Evolutionary conservation across 1,140 invertebrate genomes (phyloP), one percentile per base, ranked within the genome.

Genomic region (Harlomillsia oculata): DNA sequence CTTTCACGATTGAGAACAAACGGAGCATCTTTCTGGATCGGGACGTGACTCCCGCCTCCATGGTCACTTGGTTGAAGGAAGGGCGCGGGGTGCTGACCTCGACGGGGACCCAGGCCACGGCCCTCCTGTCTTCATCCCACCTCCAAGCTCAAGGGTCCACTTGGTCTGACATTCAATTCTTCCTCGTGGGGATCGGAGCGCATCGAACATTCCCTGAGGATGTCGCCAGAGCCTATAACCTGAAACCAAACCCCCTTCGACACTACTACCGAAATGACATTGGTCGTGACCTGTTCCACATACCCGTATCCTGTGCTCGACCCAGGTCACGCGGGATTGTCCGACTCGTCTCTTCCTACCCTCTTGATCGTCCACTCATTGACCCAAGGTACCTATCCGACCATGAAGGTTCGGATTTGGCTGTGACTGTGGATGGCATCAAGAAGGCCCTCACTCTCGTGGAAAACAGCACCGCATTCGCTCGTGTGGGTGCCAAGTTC

Each of bases 31-130:
- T 56, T 25, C 26, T 56, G 8, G 45, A 50, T 18, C 46, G 55
- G 18, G 55, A 56, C 30, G 14, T 56, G 11, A 51, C 36, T 16
- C 28, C 37, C 2, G 34, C 45, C 23, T 28, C 30, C 2, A 30
- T 54, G 30, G n/a, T 51, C 1, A 63, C 67, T 44, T 71, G 69
- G 43, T 59, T 56, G 6, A 53, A 68, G 43, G 62, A 43, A 25
- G 59, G 59, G 1, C 53, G 40, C 21, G 59, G 59, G 13, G 30
- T 53, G 2, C 32, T 62, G 26, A 46, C 59, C 3, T 39, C 59
- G 14, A 21, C 54, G 1, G 54, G 49, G 18, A 40, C 39, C 14
- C 48, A 62, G 23, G 59, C 54, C 6, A 52, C 54, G 26, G 54
- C 45, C 14, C 5, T 62, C 8, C 23, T 56, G 16, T 26, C 54